Conservation (phyloP, 2,888 invertebrate genomes). For the Pyrochroa serraticornis region DNA sequence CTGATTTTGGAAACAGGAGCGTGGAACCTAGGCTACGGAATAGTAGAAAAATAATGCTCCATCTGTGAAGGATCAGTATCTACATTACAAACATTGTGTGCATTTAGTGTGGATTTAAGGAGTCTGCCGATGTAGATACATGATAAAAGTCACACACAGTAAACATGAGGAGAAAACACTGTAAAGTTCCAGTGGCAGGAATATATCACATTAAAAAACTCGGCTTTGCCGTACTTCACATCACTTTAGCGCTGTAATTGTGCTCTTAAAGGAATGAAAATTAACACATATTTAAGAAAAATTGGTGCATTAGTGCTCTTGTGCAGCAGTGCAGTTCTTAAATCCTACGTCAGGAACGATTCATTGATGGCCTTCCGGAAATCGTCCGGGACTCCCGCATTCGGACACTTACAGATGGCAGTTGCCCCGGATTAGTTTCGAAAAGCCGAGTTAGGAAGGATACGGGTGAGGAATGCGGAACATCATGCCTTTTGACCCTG, state of each 20-base stretch:
- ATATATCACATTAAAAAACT: constrained; percentile 51
- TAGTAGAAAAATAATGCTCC: constrained; percentile 16
- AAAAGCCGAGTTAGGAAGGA: constrained; percentile 23
- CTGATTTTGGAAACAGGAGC: too few relatives aligned
- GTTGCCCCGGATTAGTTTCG: constrained; percentile 2
- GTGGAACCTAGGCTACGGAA: neutral
- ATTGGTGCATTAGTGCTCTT: constrained; percentile 41
- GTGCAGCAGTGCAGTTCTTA: constrained; percentile 38
- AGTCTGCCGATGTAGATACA: constrained; percentile 42
- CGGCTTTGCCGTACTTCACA: constrained; percentile 39
- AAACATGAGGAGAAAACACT: constrained; percentile 40
- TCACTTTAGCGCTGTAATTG: constrained; percentile 35
- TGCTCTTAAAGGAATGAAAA: constrained; percentile 26
- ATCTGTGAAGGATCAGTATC: constrained; percentile 1
- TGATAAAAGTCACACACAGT: constrained; percentile 40
- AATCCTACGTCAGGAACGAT: constrained; percentile 37
- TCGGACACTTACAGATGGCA: neutral
- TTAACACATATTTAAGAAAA: constrained; percentile 22
- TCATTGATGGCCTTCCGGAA: constrained; percentile 13
- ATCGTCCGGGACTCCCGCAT: constrained; percentile 6
- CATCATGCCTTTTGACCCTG: constrained; percentile 50
- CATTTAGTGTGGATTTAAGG: constrained; percentile 43
- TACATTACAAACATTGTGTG: neutral
- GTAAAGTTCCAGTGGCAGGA: constrained; percentile 46
- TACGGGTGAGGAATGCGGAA: constrained; percentile 38